phyloP scores from a whole-genome alignment of 2,113 vertebrate species.

The Origma solitaria region DNA sequence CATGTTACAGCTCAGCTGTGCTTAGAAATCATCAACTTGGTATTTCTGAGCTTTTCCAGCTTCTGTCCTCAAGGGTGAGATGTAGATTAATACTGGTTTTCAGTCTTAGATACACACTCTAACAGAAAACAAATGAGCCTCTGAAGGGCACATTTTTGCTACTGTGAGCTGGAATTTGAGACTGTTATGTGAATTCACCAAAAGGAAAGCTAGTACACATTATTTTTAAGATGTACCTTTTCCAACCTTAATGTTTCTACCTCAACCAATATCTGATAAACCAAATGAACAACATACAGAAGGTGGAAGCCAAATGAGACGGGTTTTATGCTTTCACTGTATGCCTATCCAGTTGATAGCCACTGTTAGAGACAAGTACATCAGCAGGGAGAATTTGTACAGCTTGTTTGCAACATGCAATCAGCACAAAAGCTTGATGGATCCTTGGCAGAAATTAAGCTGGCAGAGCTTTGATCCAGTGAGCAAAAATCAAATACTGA shows the following conservation, averaged over 20 bases:
- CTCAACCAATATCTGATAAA: neutral
- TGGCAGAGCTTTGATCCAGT: constrained; percentile 31
- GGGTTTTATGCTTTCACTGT: neutral
- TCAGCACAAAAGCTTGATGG: constrained; percentile 49
- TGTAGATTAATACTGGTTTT: neutral
- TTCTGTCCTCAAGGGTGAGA: neutral
- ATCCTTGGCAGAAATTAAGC: constrained; percentile 33
- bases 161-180: neutral
- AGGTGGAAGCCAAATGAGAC: neutral
- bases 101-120: neutral
- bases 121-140: neutral
- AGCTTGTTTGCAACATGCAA: constrained; percentile 16
- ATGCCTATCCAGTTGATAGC: neutral
- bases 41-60: neutral
- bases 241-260: neutral
- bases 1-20: neutral
- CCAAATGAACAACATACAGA: neutral
- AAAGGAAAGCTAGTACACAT: neutral
- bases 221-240: neutral
- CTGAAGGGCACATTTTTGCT: neutral
- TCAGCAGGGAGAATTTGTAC: neutral
- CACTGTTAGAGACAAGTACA: neutral
- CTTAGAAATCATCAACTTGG: neutral
- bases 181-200: neutral
- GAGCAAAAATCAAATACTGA: constrained; percentile 38